Conservation (phyloP, 1,140 invertebrate genomes). For the Pachypsylla venusta region DNA sequence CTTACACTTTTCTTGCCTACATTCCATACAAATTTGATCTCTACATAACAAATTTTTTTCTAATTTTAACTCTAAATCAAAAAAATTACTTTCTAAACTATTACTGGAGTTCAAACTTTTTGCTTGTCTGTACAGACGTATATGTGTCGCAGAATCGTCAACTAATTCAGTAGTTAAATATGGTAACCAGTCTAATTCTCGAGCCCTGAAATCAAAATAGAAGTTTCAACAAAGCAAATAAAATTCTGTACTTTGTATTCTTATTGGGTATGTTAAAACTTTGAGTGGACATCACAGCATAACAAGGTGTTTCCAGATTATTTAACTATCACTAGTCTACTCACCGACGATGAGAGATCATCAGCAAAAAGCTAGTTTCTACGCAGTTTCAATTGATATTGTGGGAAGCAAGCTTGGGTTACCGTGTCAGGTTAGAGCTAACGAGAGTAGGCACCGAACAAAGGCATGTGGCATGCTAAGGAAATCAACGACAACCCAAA, state of each 20-base stretch:
- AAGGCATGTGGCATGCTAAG: too few relatives aligned
- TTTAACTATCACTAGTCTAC: neutral
- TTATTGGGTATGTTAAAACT: neutral
- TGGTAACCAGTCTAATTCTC: constrained; percentile 13
- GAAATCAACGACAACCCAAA: too few relatives aligned
- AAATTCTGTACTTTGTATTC: neutral
- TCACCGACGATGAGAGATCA: neutral
- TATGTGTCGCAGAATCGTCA: constrained; percentile 15
- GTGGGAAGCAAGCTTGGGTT: too few relatives aligned
- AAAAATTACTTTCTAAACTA: constrained; percentile 9
- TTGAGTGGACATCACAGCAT: neutral
- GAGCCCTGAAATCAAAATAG: neutral
- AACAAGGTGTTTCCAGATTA: neutral
- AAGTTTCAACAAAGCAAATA: neutral
- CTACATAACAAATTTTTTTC: neutral
- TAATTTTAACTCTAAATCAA: constrained; percentile 6
- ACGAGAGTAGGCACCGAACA: too few relatives aligned
- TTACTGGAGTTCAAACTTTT: neutral
- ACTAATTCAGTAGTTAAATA: constrained; percentile 14
- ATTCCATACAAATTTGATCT: constrained; percentile 7
- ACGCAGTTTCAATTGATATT: neutral
- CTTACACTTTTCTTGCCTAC: constrained; percentile 13
- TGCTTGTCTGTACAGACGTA: constrained; percentile 16
- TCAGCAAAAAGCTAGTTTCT: neutral
- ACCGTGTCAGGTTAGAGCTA: too few relatives aligned